Percentiles rank a stretch among this genome's conserved stretches.
Conservation (phyloP, 2,113 vertebrate genomes). For the Dipodomys ordii region DNA sequence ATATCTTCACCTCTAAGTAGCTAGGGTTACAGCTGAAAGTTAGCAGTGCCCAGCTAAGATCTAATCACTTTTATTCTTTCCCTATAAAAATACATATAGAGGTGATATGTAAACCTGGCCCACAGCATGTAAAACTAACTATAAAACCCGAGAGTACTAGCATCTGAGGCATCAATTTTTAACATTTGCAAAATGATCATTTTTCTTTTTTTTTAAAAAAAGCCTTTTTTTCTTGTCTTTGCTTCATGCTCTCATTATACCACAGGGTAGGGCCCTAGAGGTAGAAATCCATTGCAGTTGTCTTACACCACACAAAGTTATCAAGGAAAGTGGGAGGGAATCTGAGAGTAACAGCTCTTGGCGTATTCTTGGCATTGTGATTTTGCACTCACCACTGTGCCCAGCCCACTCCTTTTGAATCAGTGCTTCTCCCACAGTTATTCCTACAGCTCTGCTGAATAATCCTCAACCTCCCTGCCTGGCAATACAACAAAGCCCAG, state of each 20-base stretch:
- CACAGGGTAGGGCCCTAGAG: constrained; percentile 44
- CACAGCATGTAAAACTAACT: not conserved
- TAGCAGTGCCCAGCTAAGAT: not conserved
- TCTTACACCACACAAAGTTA: constrained; percentile 53
- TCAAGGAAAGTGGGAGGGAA: constrained; percentile 67
- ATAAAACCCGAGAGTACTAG: not conserved
- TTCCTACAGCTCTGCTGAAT: constrained; percentile 37
- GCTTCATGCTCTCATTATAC: constrained; percentile 60
- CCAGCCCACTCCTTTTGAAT: constrained; percentile 56
- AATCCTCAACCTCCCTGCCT: constrained; percentile 41
- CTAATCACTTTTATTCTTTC: not conserved
- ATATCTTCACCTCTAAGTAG: too few species aligned
- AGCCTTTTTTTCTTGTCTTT: constrained; percentile 48
- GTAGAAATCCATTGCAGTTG: constrained; percentile 24
- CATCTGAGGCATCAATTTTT: constrained; percentile 1
- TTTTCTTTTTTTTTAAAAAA: constrained; percentile 57
- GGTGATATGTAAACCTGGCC: not conserved
- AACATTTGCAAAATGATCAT: not conserved
- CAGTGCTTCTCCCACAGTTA: constrained; percentile 65
- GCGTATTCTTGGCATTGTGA: constrained; percentile 38
- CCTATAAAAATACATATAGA: not conserved
- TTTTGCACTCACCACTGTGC: constrained; percentile 2
- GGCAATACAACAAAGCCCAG: constrained; percentile 52
- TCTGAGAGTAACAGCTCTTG: not conserved
- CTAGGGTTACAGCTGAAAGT: too few species aligned